These are phyloP conservation scores for Gymnodraco acuticeps DNA, from an alignment of 2,797 vertebrate genomes.

Conservation along the genomic window DNA sequence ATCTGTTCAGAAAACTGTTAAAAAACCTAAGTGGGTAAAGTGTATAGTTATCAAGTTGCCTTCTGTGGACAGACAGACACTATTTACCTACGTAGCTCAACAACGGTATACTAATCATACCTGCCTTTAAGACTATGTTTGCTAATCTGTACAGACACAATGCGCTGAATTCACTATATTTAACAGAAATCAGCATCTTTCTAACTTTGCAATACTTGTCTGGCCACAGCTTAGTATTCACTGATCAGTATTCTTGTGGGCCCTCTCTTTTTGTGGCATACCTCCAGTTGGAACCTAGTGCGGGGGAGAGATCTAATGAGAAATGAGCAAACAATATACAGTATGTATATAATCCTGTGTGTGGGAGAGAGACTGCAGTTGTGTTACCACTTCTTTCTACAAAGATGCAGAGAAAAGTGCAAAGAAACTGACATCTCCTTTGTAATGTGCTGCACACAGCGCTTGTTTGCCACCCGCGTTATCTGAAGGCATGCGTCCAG, in stretches of 20 bases:
- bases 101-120: too few species aligned
- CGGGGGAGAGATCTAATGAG: constrained; percentile 33
- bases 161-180: neutral
- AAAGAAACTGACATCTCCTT: constrained; percentile 33
- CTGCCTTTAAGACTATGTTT: too few species aligned
- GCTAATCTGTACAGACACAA: too few species aligned
- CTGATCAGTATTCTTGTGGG: constrained; percentile 29
- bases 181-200: constrained; percentile 11
- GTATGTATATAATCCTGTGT: constrained; percentile 18
- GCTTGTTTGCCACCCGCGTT: constrained; percentile 59
- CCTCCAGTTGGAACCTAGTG: constrained; percentile 38
- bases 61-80: too few species aligned
- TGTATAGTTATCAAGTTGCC: too few species aligned
- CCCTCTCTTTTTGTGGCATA: constrained; percentile 23
- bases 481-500: constrained; percentile 62
- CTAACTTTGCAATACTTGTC: constrained; percentile 11
- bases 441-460: constrained; percentile 28
- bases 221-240: constrained; percentile 1
- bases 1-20: constrained; percentile 6
- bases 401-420: constrained; percentile 18
- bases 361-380: constrained; percentile 30
- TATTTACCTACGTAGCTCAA: too few species aligned
- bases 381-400: neutral
- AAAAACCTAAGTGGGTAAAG: neutral
- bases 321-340: constrained; percentile 30